Percentiles rank a stretch among this genome's conserved stretches.
phyloP scores from a whole-genome alignment of 2,888 invertebrate species.

The Epinotia demarniana region DNA sequence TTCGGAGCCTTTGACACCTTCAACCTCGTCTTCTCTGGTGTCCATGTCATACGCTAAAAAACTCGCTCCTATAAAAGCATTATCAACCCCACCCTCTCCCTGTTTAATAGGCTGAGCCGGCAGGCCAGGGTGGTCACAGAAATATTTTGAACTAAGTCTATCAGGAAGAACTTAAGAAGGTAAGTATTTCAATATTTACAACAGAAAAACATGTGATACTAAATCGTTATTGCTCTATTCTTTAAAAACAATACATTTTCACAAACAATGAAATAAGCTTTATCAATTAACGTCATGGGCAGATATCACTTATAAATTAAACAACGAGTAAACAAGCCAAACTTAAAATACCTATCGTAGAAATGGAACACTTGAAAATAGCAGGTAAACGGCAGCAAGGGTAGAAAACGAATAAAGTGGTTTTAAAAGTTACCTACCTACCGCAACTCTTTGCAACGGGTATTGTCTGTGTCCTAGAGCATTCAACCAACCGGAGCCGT shows the following conservation, averaged over 20 bases:
- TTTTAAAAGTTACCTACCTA: too few species aligned
- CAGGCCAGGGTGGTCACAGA: neutral
- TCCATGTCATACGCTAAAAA: neutral
- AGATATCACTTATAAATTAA: neutral
- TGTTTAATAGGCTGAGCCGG: neutral
- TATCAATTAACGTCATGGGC: slow-evolving; percentile 5
- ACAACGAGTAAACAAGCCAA: neutral
- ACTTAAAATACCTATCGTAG: neutral
- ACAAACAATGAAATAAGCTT: neutral
- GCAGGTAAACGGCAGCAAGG: too few species aligned
- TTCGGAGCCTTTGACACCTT: neutral
- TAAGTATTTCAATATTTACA: too few species aligned
- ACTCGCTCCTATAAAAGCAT: neutral
- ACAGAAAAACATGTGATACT: neutral
- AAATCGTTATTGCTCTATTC: neutral
- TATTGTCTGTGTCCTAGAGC: too few species aligned
- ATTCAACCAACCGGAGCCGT: too few species aligned
- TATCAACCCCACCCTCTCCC: neutral
- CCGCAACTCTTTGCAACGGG: too few species aligned
- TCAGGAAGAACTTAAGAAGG: too few species aligned
- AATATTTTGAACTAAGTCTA: neutral
- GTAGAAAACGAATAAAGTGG: too few species aligned
- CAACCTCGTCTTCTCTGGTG: too few species aligned
- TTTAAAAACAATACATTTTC: neutral
- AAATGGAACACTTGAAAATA: neutral